A percentile compares a stretch with the other conserved stretches of the same genome.
Conservation (phyloP, 37 sponge, comb jelly and placozoan species). For the Bolinopsis microptera region DNA sequence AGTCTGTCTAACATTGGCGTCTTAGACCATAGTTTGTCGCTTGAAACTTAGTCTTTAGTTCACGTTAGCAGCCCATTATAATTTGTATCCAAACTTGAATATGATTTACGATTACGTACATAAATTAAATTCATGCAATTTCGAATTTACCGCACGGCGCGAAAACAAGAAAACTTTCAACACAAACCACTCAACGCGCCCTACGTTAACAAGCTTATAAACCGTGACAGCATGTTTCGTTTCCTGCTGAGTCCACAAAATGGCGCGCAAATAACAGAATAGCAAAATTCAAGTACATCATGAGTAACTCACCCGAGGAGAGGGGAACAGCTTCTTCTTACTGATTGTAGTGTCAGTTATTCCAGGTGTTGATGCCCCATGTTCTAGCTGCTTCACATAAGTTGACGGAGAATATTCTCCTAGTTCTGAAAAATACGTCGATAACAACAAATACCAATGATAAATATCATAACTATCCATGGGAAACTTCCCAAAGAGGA, state of each 20-base stretch:
- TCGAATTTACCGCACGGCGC: background rate
- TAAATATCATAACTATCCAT: too few relatives aligned
- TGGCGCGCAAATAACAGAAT: too few relatives aligned
- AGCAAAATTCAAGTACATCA: background rate
- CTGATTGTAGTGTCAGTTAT: background rate
- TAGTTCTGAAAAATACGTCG: background rate
- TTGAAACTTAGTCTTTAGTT: too few relatives aligned
- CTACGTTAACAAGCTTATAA: background rate
- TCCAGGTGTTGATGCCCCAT: background rate
- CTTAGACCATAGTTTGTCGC: too few relatives aligned
- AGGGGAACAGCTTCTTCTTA: conserved; percentile 52
- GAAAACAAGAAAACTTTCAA: background rate
- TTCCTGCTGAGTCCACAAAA: too few relatives aligned
- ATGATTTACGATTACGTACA: too few relatives aligned
- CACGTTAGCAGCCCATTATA: too few relatives aligned
- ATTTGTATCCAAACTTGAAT: too few relatives aligned
- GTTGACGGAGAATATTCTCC: background rate
- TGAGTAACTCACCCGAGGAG: background rate
- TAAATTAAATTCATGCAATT: background rate
- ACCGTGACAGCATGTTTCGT: background rate
- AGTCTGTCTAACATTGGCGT: too few relatives aligned
- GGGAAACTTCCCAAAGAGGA: too few relatives aligned
- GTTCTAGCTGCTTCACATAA: background rate
- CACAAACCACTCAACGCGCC: background rate
- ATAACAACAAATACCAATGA: too few relatives aligned